These are phyloP conservation scores for Seriola quinqueradiata DNA, from an alignment of 2,113 vertebrate genomes.

Conservation along the genomic window DNA sequence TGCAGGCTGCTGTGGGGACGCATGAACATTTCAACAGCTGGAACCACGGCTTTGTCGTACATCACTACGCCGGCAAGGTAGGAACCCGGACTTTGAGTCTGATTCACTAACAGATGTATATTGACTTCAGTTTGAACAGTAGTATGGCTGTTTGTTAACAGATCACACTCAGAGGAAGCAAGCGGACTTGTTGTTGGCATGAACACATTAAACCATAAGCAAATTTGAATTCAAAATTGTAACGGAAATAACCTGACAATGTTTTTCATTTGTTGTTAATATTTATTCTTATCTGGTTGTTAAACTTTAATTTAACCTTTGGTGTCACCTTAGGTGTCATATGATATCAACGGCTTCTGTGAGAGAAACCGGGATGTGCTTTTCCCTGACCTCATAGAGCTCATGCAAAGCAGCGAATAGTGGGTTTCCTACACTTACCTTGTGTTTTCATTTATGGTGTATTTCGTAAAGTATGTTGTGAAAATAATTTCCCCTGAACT, in stretches of 20 bases:
- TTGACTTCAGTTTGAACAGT: neutral
- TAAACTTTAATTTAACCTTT: neutral
- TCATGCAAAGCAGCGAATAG: conserved; percentile 97
- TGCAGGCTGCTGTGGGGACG: conserved; percentile 91
- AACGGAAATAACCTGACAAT: neutral
- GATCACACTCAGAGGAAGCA: neutral
- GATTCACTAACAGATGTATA: neutral
- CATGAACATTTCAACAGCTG: conserved; percentile 99
- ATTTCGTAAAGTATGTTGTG: neutral
- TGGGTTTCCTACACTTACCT: conserved; percentile 79
- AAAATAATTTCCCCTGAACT: neutral
- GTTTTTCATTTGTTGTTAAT: neutral
- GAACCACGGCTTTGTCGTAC: conserved; percentile 93
- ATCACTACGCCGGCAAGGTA: conserved; percentile 98
- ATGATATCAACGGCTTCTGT: conserved; percentile 92
- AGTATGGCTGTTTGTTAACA: neutral
- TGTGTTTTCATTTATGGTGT: neutral
- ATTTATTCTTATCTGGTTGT: neutral
- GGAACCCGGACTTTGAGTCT: neutral
- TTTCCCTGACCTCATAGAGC: conserved; percentile 94
- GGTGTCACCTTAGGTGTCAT: conserved; percentile 88
- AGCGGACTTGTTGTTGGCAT: too few species aligned
- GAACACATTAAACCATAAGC: neutral
- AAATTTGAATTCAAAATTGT: neutral
- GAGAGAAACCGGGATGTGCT: conserved; percentile 96